A percentile compares a stretch with the other conserved stretches of the same genome.
These are phyloP conservation scores for Holacanthella duospinosa DNA, from an alignment of 2,888 invertebrate species.

Conservation along the genomic window DNA sequence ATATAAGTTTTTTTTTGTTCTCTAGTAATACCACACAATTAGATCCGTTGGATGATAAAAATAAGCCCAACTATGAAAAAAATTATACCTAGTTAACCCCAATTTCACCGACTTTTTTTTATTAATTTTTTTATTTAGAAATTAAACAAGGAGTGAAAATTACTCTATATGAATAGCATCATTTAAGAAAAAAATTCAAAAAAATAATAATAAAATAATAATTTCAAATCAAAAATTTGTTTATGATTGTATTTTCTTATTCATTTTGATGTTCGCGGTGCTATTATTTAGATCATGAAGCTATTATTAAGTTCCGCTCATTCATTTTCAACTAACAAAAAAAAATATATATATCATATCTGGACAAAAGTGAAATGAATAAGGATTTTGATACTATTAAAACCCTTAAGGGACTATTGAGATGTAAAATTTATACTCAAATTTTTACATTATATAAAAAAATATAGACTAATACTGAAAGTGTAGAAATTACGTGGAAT, in stretches of 20 bases:
- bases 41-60: not conserved
- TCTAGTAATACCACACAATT: not conserved
- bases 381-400: not conserved
- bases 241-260: too few species aligned
- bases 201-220: too few species aligned
- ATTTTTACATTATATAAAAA: too few species aligned
- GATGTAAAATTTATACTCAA: too few species aligned
- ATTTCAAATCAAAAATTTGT: too few species aligned
- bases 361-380: not conserved
- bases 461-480: too few species aligned
- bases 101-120: too few species aligned
- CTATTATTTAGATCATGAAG: not conserved
- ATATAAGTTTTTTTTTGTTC: constrained; percentile 13
- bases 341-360: not conserved
- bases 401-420: not conserved
- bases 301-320: not conserved
- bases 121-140: too few species aligned
- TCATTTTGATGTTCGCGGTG: not conserved
- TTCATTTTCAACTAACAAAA: not conserved
- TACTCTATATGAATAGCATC: too few species aligned
- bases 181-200: too few species aligned
- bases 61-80: not conserved
- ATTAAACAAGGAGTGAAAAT: too few species aligned
- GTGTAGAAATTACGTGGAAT: not conserved
- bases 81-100: too few species aligned